Evolutionary conservation across 1,140 invertebrate genomes (phyloP), one percentile per base, ranked within the genome.

Genomic region (Drosophila pseudoananassae): DNA sequence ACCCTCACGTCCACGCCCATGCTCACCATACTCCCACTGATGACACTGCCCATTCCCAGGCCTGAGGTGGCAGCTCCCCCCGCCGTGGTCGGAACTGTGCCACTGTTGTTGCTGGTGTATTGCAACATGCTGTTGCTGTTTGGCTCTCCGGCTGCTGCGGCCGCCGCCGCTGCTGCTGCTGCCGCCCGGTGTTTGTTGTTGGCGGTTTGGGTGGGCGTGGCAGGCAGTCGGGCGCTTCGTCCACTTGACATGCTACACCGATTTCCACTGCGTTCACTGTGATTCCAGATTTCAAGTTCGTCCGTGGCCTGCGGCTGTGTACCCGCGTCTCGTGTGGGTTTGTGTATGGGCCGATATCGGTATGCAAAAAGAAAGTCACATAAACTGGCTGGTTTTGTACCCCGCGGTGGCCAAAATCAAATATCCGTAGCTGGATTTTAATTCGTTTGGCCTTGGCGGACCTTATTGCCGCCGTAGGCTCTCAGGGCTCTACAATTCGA

Each of bases 231-330:
- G 68, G 91, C 91, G 57, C 91, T 92, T 58, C 91, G 91, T 76
- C 91, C 91, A 85, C 91, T 92, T 83, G 91, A 91, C 91, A 92
- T 92, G 81, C 83, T 87, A 87, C 55, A 75, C 69, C 51, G 47
- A 46, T 82, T 81, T 57, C 20, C 61, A 64, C 43, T 61, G 10
- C 33, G n/a, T 51, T 25, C 49, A 31, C 59, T 65, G 58, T 52
- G 53, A 74, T 56, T 74, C 38, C 54, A 64, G 49, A 64, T 36
- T 56, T 15, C 20, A 23, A 17, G 33, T 38, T 47, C 47, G 14
- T 17, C 40, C 40, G 29, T 23, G 27, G 45, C 27, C 51, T 14
- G 15, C 23, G 9, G 36, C 27, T 54, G 25, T 3, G 15, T 15
- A 17, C 10, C 33, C 23, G 33, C 23, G 15, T 55, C 27, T 56